Evolutionary conservation across 2,113 vertebrate species (phyloP), one percentile per base, ranked within the genome.

Genomic region (Coregonus clupeaformis): DNA sequence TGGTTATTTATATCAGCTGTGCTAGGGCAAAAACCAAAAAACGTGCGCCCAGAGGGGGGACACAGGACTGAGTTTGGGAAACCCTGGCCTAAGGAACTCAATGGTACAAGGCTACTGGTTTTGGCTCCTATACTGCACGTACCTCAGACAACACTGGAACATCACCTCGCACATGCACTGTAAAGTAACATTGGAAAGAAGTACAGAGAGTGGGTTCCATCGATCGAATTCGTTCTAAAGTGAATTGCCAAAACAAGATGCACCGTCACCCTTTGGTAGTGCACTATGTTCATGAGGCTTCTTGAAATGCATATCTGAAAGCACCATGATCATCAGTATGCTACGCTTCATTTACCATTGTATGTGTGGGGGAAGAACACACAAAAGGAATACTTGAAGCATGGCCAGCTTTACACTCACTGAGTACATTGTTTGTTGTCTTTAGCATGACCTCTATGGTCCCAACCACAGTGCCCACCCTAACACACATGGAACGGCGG

Each of bases 341-440:
- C 12, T 66, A 71, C 62, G 16, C 67, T 45, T 73, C 29, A 67
- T 82, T 79, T 82, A 72, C 69, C 69, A 67, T 82, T 85, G 71
- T 82, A 71, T 14, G 6, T 55, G 49, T 55, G 76, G 49, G 59
- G 62, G 62, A 42, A 64, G 65, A 62, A 59, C 25, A n/a, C 52
- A 52, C 47, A 49, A 60, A 67, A 42, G 25, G 49, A 73, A 45
- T 4, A 72, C 20, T 80, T 79, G 78, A 82, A 77, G 73, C 72
- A 59, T 68, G 75, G 75, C 75, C 77, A 77, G 73, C 72, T 14
- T 24, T 18, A 64, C 52, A 73, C 79, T 73, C 73, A 77, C 73
- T 30, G 27, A n/a, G 65, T 55, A 71, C 73, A 63, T 67, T 86
- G 87, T 80, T 77, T 78, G 73, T 12, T 20, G 82, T 79, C 77